These are phyloP conservation scores for Epistrophella euchroma DNA, from an alignment of 2,888 invertebrate genomes.

Conservation along the genomic window DNA sequence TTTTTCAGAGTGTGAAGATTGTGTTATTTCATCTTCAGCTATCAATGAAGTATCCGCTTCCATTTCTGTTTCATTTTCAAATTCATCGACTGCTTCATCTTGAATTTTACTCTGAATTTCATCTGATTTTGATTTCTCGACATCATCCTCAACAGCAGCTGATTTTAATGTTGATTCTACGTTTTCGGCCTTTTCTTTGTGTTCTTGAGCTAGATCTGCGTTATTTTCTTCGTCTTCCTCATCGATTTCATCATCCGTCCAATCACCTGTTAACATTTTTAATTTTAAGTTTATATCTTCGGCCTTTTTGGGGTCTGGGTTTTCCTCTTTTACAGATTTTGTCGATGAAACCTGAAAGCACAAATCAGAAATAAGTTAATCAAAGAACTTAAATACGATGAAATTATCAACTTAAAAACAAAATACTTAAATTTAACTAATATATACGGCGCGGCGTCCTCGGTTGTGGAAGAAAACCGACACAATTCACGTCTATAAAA, in stretches of 20 bases:
- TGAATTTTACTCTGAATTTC: conserved; percentile 31
- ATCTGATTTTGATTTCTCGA: conserved; percentile 40
- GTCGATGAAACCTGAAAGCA: conserved; percentile 32
- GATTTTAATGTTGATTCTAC: background rate
- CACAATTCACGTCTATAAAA: no score
- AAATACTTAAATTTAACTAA: background rate
- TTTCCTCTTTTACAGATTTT: conserved; percentile 52
- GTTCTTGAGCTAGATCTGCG: conserved; percentile 27
- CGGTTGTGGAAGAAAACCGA: no score
- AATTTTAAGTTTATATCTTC: conserved; percentile 82
- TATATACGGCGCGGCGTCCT: background rate
- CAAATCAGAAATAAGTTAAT: conserved; percentile 14
- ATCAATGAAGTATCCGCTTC: conserved; percentile 2
- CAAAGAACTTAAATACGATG: background rate
- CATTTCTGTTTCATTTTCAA: conserved; percentile 61
- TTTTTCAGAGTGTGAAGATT: conserved; percentile 40
- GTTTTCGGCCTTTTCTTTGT: conserved; percentile 32
- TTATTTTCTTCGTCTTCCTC: conserved; percentile 67
- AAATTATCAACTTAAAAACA: background rate
- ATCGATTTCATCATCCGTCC: conserved; percentile 83
- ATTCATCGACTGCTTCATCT: conserved; percentile 48
- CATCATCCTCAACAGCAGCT: background rate
- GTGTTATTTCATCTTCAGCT: conserved; percentile 39
- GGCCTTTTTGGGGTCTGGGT: conserved; percentile 77
- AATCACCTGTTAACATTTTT: conserved; percentile 82